Base-by-base conservation (phyloP, 53 echinoderm and acorn worm species). In the Patiria pectinifera region DNA sequence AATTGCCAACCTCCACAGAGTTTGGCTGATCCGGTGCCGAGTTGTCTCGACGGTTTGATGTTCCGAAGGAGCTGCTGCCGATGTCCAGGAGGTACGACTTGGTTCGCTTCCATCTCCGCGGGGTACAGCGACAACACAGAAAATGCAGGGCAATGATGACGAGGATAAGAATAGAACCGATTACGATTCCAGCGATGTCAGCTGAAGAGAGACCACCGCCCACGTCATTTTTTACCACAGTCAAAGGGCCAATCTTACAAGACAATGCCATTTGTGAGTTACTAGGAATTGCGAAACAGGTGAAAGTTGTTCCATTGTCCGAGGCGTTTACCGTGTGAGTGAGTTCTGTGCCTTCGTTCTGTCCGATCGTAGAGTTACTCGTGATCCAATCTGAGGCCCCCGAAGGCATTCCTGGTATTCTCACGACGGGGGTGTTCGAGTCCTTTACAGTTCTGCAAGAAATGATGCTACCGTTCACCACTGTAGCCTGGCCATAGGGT, bases 171-270 rank as follows among this genome's bases (percentile, higher is more conserved):
- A 80, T 45, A 22, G 22, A 7, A 22, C 89, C 89, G 8, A 89
- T 44, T 18, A 81, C 81, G 1, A 89, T 89, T 19, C 89, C 89
- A 19, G 70, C 44, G 69, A 89, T 81, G 13, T 79, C 66, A 45
- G 80, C 59, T 9, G 60, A 62, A 13, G 80, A 53, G 12, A 89
- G 70, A 11, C 80, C 77, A 2, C 58, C 47, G 19, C 10, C 69
- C 12, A 12, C 45, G 78, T 44, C 63, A 18, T 23, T 62, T 60
- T 5, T 16, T 1, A 62, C 18, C 35, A 88, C 81, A 45, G 12
- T 77, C 89, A 89, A 13, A 11, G 89, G 80, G 47, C 89, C 89
- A 21, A 89, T 89, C 45, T 10, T 62, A 62, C 89, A 89, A 4
- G 89, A 81, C 18, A 87, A 45, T 71, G 86, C 49, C 12, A 74